Conservation (phyloP, 2,888 invertebrate species). For the Pterostichus madidus region DNA sequence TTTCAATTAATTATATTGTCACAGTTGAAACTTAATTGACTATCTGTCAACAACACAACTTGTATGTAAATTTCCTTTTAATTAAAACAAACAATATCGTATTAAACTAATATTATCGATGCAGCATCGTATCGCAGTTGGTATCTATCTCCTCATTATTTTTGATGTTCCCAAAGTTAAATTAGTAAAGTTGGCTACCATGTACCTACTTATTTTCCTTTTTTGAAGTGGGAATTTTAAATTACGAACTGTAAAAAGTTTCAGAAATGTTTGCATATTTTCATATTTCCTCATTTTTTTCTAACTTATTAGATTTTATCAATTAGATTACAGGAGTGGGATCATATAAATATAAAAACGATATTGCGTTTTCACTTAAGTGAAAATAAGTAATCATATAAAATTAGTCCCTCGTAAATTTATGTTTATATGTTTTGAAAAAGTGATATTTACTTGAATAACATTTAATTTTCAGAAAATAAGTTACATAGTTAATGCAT, state of each 20-base stretch:
- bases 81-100: constrained; percentile 46
- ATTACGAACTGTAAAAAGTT: constrained; percentile 5
- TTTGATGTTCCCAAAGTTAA: constrained; percentile 26
- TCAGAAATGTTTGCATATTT: not conserved
- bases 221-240: constrained; percentile 15
- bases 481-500: too few relatives aligned
- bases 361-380: too few relatives aligned
- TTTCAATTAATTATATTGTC: constrained; percentile 29
- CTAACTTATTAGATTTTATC: too few relatives aligned
- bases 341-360: too few relatives aligned
- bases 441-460: too few relatives aligned
- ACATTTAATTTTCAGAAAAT: too few relatives aligned
- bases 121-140: too few relatives aligned
- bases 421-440: too few relatives aligned
- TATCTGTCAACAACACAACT: not conserved
- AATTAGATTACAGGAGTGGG: too few relatives aligned
- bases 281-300: not conserved
- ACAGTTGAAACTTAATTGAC: constrained; percentile 5
- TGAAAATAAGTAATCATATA: too few relatives aligned
- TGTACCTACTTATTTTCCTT: not conserved
- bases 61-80: constrained; percentile 25
- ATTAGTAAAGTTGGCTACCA: not conserved
- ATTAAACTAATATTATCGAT: constrained; percentile 44
- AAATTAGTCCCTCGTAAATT: too few relatives aligned
- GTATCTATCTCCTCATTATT: not conserved